Evolutionary conservation across 2,888 invertebrate genomes (phyloP).

Genomic region (Diabrotica balteata): DNA sequence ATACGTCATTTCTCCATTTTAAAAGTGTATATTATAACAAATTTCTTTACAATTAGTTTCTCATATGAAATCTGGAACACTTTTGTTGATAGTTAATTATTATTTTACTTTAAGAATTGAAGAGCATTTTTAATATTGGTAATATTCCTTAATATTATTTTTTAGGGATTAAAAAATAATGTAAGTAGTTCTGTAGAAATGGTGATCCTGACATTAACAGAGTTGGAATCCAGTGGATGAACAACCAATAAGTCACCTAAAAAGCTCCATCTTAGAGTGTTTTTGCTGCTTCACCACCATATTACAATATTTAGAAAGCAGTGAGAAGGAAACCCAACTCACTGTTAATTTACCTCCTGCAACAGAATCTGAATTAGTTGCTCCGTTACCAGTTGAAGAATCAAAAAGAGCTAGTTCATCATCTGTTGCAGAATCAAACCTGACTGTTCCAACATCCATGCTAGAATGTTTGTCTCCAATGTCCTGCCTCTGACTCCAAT

Average conservation of each 20-base stretch:
- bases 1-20: no score
- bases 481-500: no score
- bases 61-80: no score
- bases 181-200: conserved; percentile 69
- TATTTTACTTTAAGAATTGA: no score
- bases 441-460: conserved; percentile 27
- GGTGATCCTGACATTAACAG: conserved; percentile 88
- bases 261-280: conserved; percentile 52
- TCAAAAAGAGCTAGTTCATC: no score
- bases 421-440: conserved; percentile 18
- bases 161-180: conserved; percentile 60
- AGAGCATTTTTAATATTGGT: no score
- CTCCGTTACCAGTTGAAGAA: no score
- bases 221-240: conserved; percentile 80
- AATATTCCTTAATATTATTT: conserved; percentile 15
- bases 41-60: no score
- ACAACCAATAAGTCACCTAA: conserved; percentile 43
- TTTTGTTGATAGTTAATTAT: no score
- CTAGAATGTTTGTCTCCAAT: conserved; percentile 42
- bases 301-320: not conserved
- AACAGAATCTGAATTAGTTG: conserved; percentile 9
- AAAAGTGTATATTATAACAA: no score
- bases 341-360: no score
- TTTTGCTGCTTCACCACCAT: conserved; percentile 54
- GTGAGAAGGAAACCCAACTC: no score